phyloP scores from a whole-genome alignment of 2,888 invertebrate genomes.

The Oxyteleia sp. region DNA sequence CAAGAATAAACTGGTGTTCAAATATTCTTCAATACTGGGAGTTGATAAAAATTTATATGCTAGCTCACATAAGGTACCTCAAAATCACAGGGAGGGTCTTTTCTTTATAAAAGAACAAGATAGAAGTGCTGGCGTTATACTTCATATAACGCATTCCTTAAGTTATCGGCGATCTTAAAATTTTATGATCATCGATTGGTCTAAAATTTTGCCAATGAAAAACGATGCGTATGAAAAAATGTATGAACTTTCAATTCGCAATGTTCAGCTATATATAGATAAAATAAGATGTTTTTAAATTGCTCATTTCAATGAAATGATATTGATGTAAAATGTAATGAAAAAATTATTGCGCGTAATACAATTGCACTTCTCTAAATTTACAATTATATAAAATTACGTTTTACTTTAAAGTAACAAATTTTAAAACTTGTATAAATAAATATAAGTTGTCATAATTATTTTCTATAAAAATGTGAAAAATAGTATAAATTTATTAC shows the following conservation, averaged over 20 bases:
- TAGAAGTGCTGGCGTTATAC: slow-evolving; percentile 27
- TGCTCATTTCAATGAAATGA: background rate
- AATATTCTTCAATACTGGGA: background rate
- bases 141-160: slow-evolving; percentile 38
- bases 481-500: no score
- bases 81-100: slow-evolving; percentile 29
- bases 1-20: background rate
- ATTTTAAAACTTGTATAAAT: no score
- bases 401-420: no score
- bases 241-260: slow-evolving; percentile 29
- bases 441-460: no score
- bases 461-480: no score
- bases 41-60: slow-evolving; percentile 38
- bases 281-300: background rate
- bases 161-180: slow-evolving; percentile 49
- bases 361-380: no score
- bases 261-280: background rate
- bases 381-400: no score
- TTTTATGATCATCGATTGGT: slow-evolving; percentile 51
- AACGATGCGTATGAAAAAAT: slow-evolving; percentile 3
- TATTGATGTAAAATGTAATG: no score
- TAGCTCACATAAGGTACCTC: slow-evolving; percentile 19
- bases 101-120: slow-evolving; percentile 40
- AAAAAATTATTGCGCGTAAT: no score
- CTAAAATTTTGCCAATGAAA: slow-evolving; percentile 36